Evolutionary conservation across 2,113 vertebrate species (phyloP).

Genomic region (Hiodon tergisus): DNA sequence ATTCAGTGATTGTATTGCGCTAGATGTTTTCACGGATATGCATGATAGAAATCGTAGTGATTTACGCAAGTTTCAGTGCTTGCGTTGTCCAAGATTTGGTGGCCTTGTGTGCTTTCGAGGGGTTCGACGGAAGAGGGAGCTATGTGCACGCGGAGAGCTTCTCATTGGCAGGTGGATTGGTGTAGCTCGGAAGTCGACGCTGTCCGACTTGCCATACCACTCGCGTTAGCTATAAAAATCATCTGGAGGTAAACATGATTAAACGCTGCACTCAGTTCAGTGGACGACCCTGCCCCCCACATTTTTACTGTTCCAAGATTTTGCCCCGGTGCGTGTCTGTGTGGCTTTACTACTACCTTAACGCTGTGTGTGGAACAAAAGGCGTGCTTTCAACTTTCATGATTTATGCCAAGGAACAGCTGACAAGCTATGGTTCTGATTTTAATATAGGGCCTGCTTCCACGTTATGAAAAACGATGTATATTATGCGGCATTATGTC

Average conservation of each 20-base stretch:
- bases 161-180: slow-evolving; percentile 16
- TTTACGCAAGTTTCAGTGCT: too few relatives aligned
- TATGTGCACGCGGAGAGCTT: slow-evolving; percentile 1
- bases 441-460: not conserved
- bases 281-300: not conserved
- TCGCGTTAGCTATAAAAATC: not conserved
- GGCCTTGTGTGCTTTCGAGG: not conserved
- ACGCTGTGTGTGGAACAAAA: not conserved
- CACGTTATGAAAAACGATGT: too few relatives aligned
- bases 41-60: too few relatives aligned
- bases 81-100: too few relatives aligned
- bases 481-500: too few relatives aligned
- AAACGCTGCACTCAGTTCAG: not conserved
- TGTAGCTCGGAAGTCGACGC: not conserved
- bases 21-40: too few relatives aligned
- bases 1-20: too few relatives aligned
- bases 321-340: not conserved
- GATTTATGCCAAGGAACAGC: slow-evolving; percentile 1
- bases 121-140: slow-evolving; percentile 8
- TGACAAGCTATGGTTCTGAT: not conserved
- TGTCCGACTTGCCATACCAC: not conserved
- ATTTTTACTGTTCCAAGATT: not conserved
- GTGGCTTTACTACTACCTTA: not conserved
- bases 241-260: not conserved
- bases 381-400: not conserved